phyloP scores from a whole-genome alignment of 1,140 invertebrate genomes.

The Diploscapter pachys region DNA sequence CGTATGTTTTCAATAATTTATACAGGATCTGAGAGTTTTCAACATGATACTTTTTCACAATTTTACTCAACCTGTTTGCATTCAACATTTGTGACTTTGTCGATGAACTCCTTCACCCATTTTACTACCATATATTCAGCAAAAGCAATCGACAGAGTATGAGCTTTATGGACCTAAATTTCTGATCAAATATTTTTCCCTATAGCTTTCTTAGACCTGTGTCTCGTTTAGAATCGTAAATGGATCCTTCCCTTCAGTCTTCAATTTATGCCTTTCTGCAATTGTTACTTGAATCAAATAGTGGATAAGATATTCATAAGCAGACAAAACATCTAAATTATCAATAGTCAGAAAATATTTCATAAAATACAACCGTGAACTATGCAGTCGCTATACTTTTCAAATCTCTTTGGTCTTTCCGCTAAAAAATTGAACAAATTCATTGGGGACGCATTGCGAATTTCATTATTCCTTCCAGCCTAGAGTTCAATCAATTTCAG shows the following conservation, averaged over 20 bases:
- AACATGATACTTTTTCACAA: too few species aligned
- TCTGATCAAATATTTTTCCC: too few species aligned
- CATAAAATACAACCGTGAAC: slow-evolving; percentile 5
- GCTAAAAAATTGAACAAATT: slow-evolving; percentile 22
- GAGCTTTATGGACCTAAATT: slow-evolving; percentile 16
- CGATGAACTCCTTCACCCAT: slow-evolving; percentile 20
- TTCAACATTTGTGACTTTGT: slow-evolving; percentile 19
- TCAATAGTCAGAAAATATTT: not conserved
- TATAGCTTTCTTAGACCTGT: not conserved
- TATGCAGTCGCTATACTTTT: slow-evolving; percentile 9
- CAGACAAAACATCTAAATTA: slow-evolving; percentile 22
- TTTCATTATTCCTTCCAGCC: not conserved
- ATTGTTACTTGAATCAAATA: slow-evolving; percentile 23
- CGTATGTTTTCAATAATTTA: slow-evolving; percentile 71
- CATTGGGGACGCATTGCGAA: slow-evolving; percentile 27
- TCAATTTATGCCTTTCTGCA: slow-evolving; percentile 15
- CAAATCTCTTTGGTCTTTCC: slow-evolving; percentile 8
- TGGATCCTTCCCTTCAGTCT: slow-evolving; percentile 8
- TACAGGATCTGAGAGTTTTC: slow-evolving; percentile 64
- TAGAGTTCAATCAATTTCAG: not conserved
- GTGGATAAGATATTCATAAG: slow-evolving; percentile 35
- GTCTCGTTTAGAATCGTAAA: slow-evolving; percentile 34
- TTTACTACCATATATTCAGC: slow-evolving; percentile 33
- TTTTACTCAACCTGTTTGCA: slow-evolving; percentile 21
- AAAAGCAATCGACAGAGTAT: slow-evolving; percentile 30